Conservation (phyloP, 1,140 invertebrate species). For the Drosophila truncata region DNA sequence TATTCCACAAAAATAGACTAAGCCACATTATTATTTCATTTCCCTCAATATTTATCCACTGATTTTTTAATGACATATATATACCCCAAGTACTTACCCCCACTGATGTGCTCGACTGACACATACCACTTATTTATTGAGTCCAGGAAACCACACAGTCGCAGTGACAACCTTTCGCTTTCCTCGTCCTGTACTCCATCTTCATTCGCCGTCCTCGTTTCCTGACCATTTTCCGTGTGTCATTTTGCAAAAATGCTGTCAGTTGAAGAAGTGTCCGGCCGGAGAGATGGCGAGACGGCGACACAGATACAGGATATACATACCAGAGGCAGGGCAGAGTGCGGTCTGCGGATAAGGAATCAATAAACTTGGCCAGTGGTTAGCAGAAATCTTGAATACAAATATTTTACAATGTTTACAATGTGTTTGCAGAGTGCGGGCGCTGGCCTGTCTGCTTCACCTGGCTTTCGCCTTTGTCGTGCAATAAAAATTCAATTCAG, state of each 20-base stretch:
- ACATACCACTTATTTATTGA: constrained; percentile 24
- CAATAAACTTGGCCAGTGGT: constrained; percentile 73
- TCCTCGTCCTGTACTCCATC: constrained; percentile 15
- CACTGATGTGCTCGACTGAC: constrained; percentile 10
- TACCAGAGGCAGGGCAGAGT: not conserved
- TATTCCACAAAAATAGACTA: not conserved
- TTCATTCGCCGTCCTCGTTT: constrained; percentile 33
- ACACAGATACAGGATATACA: not conserved
- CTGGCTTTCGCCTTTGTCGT: constrained; percentile 68
- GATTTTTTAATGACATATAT: not conserved
- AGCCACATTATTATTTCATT: not conserved
- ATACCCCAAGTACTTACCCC: too few relatives aligned
- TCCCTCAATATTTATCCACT: not conserved
- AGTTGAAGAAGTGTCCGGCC: constrained; percentile 64
- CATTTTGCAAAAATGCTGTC: constrained; percentile 78
- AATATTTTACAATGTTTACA: constrained; percentile 81
- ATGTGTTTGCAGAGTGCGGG: constrained; percentile 56
- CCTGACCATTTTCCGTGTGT: constrained; percentile 59
- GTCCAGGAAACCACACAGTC: constrained; percentile 22
- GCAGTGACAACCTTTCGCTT: constrained; percentile 28
- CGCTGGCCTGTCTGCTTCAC: constrained; percentile 26
- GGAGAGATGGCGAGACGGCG: constrained; percentile 3
- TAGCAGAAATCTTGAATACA: constrained; percentile 73
- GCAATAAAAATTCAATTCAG: constrained; percentile 83
- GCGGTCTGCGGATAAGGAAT: constrained; percentile 48